Percentiles rank a stretch among this genome's conserved stretches.
phyloP scores from a whole-genome alignment of 2,888 invertebrate genomes.

The Coremacera marginata region DNA sequence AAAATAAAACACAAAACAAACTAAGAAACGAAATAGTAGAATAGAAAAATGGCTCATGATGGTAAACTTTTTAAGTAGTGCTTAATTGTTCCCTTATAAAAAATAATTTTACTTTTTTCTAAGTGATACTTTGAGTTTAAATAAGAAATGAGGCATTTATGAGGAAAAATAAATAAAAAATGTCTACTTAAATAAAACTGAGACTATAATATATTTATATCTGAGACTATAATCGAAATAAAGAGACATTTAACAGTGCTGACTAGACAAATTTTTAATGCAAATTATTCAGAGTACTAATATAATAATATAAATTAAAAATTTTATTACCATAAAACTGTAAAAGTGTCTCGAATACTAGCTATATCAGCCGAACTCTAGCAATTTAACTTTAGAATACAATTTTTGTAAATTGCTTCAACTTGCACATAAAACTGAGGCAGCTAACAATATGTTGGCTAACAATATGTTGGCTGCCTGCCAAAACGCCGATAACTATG shows the following conservation, averaged over 20 bases:
- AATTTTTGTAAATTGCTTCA: constrained; percentile 13
- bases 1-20: background rate
- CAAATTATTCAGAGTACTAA: too few relatives aligned
- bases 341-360: background rate
- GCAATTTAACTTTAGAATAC: constrained; percentile 14
- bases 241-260: too few relatives aligned
- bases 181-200: too few relatives aligned
- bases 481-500: constrained; percentile 22
- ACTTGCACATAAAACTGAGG: constrained; percentile 12
- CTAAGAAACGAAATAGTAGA: background rate
- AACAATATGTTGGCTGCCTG: constrained; percentile 22
- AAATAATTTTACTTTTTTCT: too few relatives aligned
- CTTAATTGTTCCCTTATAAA: constrained; percentile 18
- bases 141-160: too few relatives aligned
- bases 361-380: background rate
- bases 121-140: too few relatives aligned
- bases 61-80: background rate
- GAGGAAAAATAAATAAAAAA: too few relatives aligned
- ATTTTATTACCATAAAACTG: background rate
- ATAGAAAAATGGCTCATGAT: background rate
- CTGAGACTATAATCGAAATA: too few relatives aligned
- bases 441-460: constrained; percentile 24
- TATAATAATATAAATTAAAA: too few relatives aligned
- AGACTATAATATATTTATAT: too few relatives aligned
- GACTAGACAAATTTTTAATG: too few relatives aligned